These are phyloP conservation scores for Spicauda simplicius DNA, from an alignment of 2,888 invertebrate genomes.

Conservation along the genomic window DNA sequence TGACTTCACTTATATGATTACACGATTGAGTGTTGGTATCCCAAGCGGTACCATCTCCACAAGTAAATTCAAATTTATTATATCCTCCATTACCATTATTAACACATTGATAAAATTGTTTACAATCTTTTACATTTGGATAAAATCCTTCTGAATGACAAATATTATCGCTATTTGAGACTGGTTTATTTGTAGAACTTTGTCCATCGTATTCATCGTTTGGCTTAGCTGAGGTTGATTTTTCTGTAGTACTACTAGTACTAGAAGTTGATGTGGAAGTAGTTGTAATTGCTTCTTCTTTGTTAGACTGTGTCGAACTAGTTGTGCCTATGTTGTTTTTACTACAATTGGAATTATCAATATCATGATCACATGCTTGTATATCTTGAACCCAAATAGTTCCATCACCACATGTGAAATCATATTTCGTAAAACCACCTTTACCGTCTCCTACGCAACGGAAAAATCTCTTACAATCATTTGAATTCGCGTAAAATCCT, in stretches of 20 bases:
- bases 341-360: conserved; percentile 22
- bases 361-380: conserved; percentile 81
- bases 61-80: conserved; percentile 85
- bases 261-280: conserved; percentile 19
- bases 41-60: conserved; percentile 89
- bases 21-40: conserved; percentile 86
- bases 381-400: conserved; percentile 85
- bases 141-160: conserved; percentile 89
- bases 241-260: conserved; percentile 39
- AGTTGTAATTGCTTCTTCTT: conserved; percentile 21
- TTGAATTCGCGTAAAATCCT: conserved; percentile 41
- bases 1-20: conserved; percentile 60
- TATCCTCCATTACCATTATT: conserved; percentile 73
- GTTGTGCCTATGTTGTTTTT: conserved; percentile 1
- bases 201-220: conserved; percentile 37
- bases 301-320: conserved; percentile 10
- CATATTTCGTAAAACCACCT: conserved; percentile 73
- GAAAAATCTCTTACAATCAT: conserved; percentile 43
- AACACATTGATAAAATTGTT: conserved; percentile 90
- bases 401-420: conserved; percentile 84
- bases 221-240: background rate
- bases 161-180: background rate
- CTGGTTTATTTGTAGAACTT: conserved; percentile 2
- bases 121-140: conserved; percentile 87
- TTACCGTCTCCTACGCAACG: conserved; percentile 84